Conservation (phyloP, 2,797 vertebrate genomes). For the Enteromius radiatus region DNA sequence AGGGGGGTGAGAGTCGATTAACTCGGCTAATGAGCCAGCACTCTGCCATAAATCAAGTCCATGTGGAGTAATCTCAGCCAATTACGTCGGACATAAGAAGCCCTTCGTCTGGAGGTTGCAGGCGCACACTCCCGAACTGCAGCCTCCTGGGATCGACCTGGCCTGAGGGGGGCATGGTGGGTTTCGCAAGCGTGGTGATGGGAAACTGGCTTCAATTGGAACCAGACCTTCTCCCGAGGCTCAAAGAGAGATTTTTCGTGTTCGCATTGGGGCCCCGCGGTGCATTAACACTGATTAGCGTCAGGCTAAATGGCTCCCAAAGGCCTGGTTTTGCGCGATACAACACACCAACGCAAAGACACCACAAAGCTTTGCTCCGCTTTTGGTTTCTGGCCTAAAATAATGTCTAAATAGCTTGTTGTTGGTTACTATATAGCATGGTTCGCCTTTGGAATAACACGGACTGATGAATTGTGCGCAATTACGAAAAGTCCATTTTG, state of each 20-base stretch:
- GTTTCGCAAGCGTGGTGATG: constrained; percentile 56
- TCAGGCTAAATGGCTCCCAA: constrained; percentile 46
- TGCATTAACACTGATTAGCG: constrained; percentile 71
- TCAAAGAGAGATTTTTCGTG: constrained; percentile 69
- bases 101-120: constrained; percentile 64
- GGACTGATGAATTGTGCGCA: background rate
- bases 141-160: constrained; percentile 40
- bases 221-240: constrained; percentile 72
- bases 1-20: constrained; percentile 72
- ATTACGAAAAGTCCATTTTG: background rate
- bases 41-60: constrained; percentile 83
- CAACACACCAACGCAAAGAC: background rate
- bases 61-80: constrained; percentile 78
- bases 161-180: constrained; percentile 24
- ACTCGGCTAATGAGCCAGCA: constrained; percentile 79
- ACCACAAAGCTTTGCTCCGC: background rate
- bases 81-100: constrained; percentile 74
- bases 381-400: constrained; percentile 19
- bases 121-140: constrained; percentile 47
- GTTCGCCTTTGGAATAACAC: background rate
- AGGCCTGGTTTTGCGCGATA: background rate
- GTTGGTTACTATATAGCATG: background rate
- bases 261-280: constrained; percentile 68
- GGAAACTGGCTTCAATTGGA: constrained; percentile 77
- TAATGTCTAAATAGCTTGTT: background rate